phyloP scores from a whole-genome alignment of 2,888 invertebrate species.

The Andrena praecox region DNA sequence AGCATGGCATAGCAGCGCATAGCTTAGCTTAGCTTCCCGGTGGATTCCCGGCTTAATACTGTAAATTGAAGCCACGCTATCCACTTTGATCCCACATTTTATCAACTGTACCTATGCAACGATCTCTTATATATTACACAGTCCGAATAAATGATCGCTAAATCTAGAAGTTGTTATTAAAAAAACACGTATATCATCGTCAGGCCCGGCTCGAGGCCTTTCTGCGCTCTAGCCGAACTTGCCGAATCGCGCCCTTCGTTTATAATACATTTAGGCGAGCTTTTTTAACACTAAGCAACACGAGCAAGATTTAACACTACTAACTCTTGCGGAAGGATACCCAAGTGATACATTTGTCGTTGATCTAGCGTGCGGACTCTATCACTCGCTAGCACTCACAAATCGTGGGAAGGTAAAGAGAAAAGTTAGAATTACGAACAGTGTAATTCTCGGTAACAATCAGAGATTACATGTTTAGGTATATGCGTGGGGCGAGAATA shows the following conservation, averaged over 20 bases:
- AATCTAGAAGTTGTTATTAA: slow-evolving; percentile 85
- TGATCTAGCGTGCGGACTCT: slow-evolving; percentile 87
- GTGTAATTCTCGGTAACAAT: slow-evolving; percentile 71
- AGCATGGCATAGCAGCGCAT: too few relatives aligned
- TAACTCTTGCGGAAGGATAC: slow-evolving; percentile 85
- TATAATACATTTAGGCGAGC: too few relatives aligned
- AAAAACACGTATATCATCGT: neutral
- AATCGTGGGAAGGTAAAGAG: slow-evolving; percentile 86
- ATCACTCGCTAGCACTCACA: slow-evolving; percentile 87
- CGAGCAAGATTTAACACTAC: slow-evolving; percentile 86
- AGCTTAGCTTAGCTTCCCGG: too few relatives aligned
- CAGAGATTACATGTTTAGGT: slow-evolving; percentile 82
- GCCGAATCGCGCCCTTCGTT: too few relatives aligned
- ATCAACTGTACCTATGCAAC: slow-evolving; percentile 83
- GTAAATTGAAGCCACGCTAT: too few relatives aligned
- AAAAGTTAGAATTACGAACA: neutral
- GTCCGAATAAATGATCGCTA: slow-evolving; percentile 88
- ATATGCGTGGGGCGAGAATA: slow-evolving; percentile 88
- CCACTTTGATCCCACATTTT: too few relatives aligned
- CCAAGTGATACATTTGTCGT: slow-evolving; percentile 84
- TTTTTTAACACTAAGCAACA: too few relatives aligned
- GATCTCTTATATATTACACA: slow-evolving; percentile 85
- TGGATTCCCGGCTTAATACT: too few relatives aligned
- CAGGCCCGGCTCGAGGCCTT: too few relatives aligned
- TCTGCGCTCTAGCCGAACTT: too few relatives aligned